Conservation (phyloP, 1,140 invertebrate species). For the Cydia amplana region DNA sequence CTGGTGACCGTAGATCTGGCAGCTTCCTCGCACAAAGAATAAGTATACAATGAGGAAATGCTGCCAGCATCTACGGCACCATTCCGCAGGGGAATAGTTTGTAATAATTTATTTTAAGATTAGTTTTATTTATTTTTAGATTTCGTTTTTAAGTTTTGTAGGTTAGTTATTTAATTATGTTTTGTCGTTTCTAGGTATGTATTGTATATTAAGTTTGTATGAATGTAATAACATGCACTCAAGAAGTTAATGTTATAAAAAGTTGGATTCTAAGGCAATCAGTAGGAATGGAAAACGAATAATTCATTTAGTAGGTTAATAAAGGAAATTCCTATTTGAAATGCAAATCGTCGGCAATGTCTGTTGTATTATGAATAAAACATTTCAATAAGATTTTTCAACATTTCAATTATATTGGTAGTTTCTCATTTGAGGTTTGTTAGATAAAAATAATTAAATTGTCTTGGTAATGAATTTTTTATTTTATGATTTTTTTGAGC, state of each 20-base stretch:
- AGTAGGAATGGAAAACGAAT: not conserved
- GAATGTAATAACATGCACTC: not conserved
- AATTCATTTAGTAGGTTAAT: not conserved
- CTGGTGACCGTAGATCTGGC: no score
- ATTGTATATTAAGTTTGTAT: no score
- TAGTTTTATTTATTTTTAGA: no score
- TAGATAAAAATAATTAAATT: not conserved
- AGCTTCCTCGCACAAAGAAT: no score
- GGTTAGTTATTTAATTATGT: no score
- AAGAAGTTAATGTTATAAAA: not conserved
- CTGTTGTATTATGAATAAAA: not conserved
- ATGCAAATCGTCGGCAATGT: not conserved
- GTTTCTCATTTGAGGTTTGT: not conserved
- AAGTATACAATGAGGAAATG: no score
- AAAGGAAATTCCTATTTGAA: not conserved
- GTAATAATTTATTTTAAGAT: no score
- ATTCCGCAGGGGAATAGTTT: no score
- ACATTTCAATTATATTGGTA: not conserved
- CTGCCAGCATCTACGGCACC: no score
- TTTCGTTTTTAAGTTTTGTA: no score
- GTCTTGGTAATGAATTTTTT: not conserved
- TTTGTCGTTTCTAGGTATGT: no score
- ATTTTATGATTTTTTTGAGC: no score
- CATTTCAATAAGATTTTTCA: not conserved
- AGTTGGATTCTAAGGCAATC: not conserved